Percentiles rank a stretch among this genome's conserved stretches.
Conservation (phyloP, 2,888 invertebrate species). For the Malthinus flaveolus region DNA sequence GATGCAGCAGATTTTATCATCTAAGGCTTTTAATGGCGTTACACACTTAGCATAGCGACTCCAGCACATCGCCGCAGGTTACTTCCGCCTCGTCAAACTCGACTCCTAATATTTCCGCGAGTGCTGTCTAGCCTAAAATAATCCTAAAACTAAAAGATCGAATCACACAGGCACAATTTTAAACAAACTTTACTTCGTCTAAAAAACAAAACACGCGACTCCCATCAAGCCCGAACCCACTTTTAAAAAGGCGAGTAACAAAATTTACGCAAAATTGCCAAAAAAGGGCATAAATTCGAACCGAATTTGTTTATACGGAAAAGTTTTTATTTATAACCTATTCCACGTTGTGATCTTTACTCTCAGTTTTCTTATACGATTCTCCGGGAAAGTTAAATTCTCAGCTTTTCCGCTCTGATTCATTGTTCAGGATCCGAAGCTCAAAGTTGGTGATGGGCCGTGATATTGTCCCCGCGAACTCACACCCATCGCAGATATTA, state of each 20-base stretch:
- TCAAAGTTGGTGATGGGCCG: conserved; percentile 31
- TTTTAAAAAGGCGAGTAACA: background rate
- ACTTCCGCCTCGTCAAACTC: conserved; percentile 55
- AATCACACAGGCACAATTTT: conserved; percentile 21
- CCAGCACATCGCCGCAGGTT: conserved; percentile 45
- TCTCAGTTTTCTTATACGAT: conserved; percentile 24
- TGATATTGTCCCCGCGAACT: conserved; percentile 31
- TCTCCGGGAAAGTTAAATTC: conserved; percentile 27
- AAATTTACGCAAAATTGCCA: background rate
- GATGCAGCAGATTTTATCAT: background rate
- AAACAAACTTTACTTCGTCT: background rate
- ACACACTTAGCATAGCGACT: conserved; percentile 31
- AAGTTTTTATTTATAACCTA: conserved; percentile 5
- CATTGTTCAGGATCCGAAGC: conserved; percentile 32
- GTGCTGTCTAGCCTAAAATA: conserved; percentile 49
- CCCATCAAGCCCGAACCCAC: background rate
- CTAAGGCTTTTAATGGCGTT: conserved; percentile 27
- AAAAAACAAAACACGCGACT: background rate
- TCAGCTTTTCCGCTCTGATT: conserved; percentile 34
- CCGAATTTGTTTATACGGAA: background rate
- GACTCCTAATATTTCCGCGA: conserved; percentile 52
- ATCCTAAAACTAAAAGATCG: conserved; percentile 40
- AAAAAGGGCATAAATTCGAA: background rate
- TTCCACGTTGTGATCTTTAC: conserved; percentile 16
- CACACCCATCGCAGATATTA: conserved; percentile 34